phyloP scores from a whole-genome alignment of 1,140 invertebrate species.

The Caenorhabditis briggsae region DNA sequence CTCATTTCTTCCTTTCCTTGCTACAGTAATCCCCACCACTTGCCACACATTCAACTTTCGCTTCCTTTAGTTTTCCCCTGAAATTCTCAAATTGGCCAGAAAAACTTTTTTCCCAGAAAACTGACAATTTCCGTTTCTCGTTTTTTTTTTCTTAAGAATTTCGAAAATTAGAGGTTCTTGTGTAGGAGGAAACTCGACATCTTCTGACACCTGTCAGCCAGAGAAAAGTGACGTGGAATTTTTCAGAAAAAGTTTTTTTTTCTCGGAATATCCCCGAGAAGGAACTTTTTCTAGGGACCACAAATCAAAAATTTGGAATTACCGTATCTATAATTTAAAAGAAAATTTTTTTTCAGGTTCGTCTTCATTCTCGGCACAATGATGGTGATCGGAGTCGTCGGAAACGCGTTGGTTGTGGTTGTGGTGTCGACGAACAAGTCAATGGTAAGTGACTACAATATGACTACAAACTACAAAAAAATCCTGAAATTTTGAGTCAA shows the following conservation, averaged over 20 bases:
- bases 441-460: conserved; percentile 55
- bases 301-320: not conserved
- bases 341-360: conserved; percentile 20
- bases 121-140: not conserved
- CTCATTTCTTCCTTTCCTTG: too few species aligned
- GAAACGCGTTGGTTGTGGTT: conserved; percentile 62
- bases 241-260: too few species aligned
- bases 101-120: not conserved
- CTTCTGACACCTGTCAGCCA: not conserved
- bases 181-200: not conserved
- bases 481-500: too few species aligned
- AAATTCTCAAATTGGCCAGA: not conserved
- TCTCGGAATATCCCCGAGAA: too few species aligned
- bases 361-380: conserved; percentile 52
- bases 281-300: too few species aligned
- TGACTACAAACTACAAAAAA: not conserved
- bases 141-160: not conserved
- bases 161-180: not conserved
- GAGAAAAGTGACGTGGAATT: too few species aligned
- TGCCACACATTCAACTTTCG: too few species aligned
- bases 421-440: conserved; percentile 63
- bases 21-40: too few species aligned
- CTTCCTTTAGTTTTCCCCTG: too few species aligned
- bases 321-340: not conserved
- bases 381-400: conserved; percentile 65